Evolutionary conservation across 2,113 vertebrate genomes (phyloP).

Genomic region (Brachyhypopomus occidentalis): DNA sequence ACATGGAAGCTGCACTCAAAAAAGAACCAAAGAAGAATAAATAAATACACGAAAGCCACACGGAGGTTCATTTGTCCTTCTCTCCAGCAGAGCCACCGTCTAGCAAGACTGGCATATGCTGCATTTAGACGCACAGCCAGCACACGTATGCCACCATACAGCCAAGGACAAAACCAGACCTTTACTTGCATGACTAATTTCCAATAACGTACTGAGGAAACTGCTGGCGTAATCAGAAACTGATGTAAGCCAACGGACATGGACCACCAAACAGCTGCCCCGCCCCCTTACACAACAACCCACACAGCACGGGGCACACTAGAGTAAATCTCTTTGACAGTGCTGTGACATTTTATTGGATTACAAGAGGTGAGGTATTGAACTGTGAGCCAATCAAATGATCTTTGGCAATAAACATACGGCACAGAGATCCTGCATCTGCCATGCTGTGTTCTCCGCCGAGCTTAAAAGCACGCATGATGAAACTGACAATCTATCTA

Average conservation of each 20-base stretch:
- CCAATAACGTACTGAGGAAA: conserved; percentile 18
- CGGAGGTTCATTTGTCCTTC: conserved; percentile 43
- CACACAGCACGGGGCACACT: conserved; percentile 29
- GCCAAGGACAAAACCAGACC: conserved; percentile 24
- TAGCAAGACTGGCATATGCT: conserved; percentile 17
- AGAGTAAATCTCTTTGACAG: conserved; percentile 36
- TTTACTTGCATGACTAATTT: conserved; percentile 9
- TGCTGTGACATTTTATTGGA: conserved; percentile 25
- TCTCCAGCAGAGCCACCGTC: conserved; percentile 24
- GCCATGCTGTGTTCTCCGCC: background rate
- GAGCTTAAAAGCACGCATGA: background rate
- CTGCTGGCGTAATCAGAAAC: conserved; percentile 28
- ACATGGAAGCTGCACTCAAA: background rate
- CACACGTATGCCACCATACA: conserved; percentile 16
- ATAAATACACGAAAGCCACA: background rate
- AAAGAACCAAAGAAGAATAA: too few relatives aligned
- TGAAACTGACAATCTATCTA: background rate
- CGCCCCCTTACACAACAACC: conserved; percentile 20
- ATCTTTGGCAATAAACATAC: background rate
- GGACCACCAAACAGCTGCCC: conserved; percentile 31
- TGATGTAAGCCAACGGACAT: conserved; percentile 37
- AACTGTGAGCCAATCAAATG: conserved; percentile 5
- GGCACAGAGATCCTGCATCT: conserved; percentile 6
- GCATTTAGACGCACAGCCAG: conserved; percentile 18
- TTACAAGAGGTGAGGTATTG: conserved; percentile 31